Evolutionary conservation across 2,113 vertebrate genomes (phyloP).

Genomic region (Dasyprocta punctata): DNA sequence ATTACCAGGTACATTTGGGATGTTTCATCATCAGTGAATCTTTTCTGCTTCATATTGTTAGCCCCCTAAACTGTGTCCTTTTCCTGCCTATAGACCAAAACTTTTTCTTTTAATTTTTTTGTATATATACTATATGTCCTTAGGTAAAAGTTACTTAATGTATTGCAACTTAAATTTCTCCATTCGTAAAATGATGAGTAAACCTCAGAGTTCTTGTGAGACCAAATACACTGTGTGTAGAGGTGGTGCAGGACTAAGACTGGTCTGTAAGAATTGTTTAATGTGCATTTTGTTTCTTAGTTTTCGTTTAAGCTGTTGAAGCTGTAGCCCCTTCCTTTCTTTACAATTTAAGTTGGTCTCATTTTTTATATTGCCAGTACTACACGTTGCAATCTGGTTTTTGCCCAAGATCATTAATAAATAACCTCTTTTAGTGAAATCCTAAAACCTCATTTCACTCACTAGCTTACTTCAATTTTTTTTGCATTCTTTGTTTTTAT

Average conservation of each 20-base stretch:
- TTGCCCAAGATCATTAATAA: neutral
- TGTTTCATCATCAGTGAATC: neutral
- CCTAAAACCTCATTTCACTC: neutral
- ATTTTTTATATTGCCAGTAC: neutral
- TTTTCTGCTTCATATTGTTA: neutral
- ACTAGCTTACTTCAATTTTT: neutral
- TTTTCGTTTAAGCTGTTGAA: neutral
- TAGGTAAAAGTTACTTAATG: neutral
- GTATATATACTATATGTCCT: neutral
- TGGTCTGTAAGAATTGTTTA: neutral
- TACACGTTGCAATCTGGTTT: neutral
- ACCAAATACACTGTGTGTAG: neutral
- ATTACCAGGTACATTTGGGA: neutral
- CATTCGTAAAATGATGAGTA: neutral
- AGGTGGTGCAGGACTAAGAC: neutral
- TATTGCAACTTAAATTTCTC: neutral
- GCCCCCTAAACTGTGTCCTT: neutral
- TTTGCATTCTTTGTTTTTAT: neutral
- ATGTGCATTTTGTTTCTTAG: neutral
- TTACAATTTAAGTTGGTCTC: neutral
- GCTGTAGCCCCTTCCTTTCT: neutral
- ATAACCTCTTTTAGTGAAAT: neutral
- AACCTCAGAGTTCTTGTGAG: neutral
- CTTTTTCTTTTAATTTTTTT: slow-evolving; percentile 36
- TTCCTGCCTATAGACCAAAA: neutral